A percentile compares a stretch with the other conserved stretches of the same genome.
Conservation (phyloP, 2,113 vertebrate genomes). For the Salvator merianae region DNA sequence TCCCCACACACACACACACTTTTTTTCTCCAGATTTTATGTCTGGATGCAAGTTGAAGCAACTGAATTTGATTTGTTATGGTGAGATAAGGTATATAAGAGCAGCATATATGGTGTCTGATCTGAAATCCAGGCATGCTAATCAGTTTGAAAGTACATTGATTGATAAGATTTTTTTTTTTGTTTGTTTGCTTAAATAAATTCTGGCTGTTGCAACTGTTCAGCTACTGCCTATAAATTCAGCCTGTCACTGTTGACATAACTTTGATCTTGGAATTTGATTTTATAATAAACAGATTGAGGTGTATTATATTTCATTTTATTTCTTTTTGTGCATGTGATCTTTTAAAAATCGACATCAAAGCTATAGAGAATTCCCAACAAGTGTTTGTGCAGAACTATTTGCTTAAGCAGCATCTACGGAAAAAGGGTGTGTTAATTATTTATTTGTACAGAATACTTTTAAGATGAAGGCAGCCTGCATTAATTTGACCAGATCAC, state of each 20-base stretch:
- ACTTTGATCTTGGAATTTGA: slow-evolving; percentile 58
- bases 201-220: slow-evolving; percentile 16
- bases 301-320: slow-evolving; percentile 59
- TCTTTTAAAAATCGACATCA: slow-evolving; percentile 49
- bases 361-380: slow-evolving; percentile 57
- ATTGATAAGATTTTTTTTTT: slow-evolving; percentile 26
- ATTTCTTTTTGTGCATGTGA: background rate
- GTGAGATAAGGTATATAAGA: background rate
- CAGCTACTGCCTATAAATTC: slow-evolving; percentile 14
- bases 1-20: too few relatives aligned
- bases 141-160: background rate
- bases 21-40: background rate
- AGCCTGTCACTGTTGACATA: slow-evolving; percentile 54
- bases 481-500: slow-evolving; percentile 68
- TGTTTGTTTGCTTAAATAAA: background rate
- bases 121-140: background rate
- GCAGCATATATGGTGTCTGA: background rate
- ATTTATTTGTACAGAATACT: slow-evolving; percentile 69
- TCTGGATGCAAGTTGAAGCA: background rate
- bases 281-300: slow-evolving; percentile 46
- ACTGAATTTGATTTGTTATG: background rate
- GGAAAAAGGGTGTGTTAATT: slow-evolving; percentile 60
- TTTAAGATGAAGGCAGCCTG: slow-evolving; percentile 63
- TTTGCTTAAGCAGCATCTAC: slow-evolving; percentile 57
- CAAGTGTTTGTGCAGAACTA: slow-evolving; percentile 57